phyloP scores from a whole-genome alignment of 2,888 invertebrate species.

The Andrena marginata region DNA sequence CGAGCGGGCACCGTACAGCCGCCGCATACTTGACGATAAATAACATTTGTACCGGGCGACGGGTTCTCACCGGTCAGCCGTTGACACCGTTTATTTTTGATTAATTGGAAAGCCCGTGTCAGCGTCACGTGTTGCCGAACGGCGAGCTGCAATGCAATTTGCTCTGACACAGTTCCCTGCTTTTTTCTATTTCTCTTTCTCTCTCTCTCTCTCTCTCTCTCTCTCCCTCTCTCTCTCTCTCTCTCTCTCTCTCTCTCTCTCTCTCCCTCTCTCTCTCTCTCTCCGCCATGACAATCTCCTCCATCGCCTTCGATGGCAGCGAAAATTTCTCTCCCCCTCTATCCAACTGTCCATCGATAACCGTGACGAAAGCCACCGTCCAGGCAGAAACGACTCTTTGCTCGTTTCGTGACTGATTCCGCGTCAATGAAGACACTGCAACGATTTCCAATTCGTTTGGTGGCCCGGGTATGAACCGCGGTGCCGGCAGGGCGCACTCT shows the following conservation, averaged over 20 bases:
- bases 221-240: neutral
- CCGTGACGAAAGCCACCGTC: constrained; percentile 1
- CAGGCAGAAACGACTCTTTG: neutral
- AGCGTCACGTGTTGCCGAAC: constrained; percentile 67
- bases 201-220: neutral
- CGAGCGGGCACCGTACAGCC: constrained; percentile 11
- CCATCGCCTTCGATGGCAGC: constrained; percentile 18
- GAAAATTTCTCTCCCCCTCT: constrained; percentile 16
- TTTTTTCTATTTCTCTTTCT: no score
- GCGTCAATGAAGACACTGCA: neutral
- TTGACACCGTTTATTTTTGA: constrained; percentile 75
- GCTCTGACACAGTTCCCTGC: constrained; percentile 55
- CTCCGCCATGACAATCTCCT: constrained; percentile 22
- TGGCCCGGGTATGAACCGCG: no score
- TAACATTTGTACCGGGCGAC: constrained; percentile 75
- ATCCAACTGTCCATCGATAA: neutral
- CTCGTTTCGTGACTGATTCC: neutral
- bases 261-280: neutral
- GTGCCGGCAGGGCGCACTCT: no score
- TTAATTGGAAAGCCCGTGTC: constrained; percentile 74
- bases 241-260: neutral
- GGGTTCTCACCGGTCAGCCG: constrained; percentile 63
- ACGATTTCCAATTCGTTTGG: no score
- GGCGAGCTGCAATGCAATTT: constrained; percentile 55
- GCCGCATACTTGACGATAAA: constrained; percentile 72